These are phyloP conservation scores for Drosophila sturtevanti DNA, from an alignment of 1,140 invertebrate genomes.

Conservation along the genomic window DNA sequence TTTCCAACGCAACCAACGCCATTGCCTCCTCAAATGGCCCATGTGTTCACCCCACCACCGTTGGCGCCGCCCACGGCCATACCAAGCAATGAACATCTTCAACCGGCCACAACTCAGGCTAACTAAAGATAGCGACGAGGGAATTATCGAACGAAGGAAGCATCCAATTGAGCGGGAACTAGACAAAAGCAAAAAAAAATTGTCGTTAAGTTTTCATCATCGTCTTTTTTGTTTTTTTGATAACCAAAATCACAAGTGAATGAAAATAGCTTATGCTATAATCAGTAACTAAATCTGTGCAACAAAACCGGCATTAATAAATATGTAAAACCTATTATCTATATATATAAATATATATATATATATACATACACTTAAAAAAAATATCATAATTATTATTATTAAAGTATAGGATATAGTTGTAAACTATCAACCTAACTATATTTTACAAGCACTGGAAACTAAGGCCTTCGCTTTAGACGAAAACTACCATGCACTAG, in stretches of 20 bases:
- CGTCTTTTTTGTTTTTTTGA: conserved; percentile 9
- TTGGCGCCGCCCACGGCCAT: background rate
- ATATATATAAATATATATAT: background rate
- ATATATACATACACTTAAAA: background rate
- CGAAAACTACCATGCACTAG: too few relatives aligned
- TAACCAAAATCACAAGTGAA: conserved; percentile 14
- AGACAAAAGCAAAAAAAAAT: background rate
- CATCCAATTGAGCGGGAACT: background rate
- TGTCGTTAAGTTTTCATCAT: conserved; percentile 10
- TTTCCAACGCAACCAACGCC: conserved; percentile 75
- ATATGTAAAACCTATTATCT: conserved; percentile 8
- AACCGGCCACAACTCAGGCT: conserved; percentile 7
- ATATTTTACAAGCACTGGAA: too few relatives aligned
- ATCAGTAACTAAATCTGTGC: background rate
- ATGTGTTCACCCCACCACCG: conserved; percentile 47
- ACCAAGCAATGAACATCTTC: background rate
- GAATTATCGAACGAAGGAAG: too few relatives aligned
- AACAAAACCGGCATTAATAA: conserved; percentile 9
- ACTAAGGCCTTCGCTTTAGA: too few relatives aligned
- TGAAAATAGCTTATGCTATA: background rate
- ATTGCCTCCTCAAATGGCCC: conserved; percentile 76
- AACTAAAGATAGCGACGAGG: background rate
- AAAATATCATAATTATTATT: too few relatives aligned
- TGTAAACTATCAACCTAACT: too few relatives aligned
- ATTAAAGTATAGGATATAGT: too few relatives aligned